Conservation (phyloP, 2,888 invertebrate genomes). For the Anarsia innoxiella region DNA sequence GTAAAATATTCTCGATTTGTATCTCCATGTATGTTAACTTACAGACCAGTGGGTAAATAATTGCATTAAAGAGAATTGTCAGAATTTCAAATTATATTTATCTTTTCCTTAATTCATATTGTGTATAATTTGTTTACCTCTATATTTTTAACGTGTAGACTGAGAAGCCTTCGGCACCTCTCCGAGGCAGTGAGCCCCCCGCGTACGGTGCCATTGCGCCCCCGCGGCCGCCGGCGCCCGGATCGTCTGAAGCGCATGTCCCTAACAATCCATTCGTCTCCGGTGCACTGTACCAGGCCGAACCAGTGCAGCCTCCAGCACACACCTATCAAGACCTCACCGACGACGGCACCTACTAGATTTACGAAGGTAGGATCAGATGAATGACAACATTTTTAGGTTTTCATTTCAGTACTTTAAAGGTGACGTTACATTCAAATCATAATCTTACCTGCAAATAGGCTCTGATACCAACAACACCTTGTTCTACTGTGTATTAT, state of each 20-base stretch:
- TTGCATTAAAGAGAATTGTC: no score
- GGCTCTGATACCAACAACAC: no score
- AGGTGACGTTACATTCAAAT: no score
- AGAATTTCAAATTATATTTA: no score
- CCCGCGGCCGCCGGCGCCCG: slow-evolving; percentile 51
- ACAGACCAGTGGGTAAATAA: no score
- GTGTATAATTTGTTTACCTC: no score
- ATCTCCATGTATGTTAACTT: no score
- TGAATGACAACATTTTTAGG: no score
- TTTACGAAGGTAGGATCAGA: slow-evolving; percentile 4
- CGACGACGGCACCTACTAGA: slow-evolving; percentile 54
- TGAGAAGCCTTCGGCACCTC: slow-evolving; percentile 52
- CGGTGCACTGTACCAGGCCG: slow-evolving; percentile 76
- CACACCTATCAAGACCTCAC: slow-evolving; percentile 68
- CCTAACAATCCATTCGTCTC: slow-evolving; percentile 76
- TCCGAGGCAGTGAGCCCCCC: slow-evolving; percentile 48
- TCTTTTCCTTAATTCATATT: no score
- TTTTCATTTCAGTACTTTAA: no score
- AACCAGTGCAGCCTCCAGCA: slow-evolving; percentile 79
- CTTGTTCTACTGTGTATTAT: no score
- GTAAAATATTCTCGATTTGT: slow-evolving; percentile 34
- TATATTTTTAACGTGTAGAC: slow-evolving; percentile 28
- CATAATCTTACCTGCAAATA: no score
- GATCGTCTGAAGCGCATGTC: slow-evolving; percentile 73
- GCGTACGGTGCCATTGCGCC: slow-evolving; percentile 57